Evolutionary conservation across 2,113 vertebrate species (phyloP).

Genomic region (Hemichromis elongatus): DNA sequence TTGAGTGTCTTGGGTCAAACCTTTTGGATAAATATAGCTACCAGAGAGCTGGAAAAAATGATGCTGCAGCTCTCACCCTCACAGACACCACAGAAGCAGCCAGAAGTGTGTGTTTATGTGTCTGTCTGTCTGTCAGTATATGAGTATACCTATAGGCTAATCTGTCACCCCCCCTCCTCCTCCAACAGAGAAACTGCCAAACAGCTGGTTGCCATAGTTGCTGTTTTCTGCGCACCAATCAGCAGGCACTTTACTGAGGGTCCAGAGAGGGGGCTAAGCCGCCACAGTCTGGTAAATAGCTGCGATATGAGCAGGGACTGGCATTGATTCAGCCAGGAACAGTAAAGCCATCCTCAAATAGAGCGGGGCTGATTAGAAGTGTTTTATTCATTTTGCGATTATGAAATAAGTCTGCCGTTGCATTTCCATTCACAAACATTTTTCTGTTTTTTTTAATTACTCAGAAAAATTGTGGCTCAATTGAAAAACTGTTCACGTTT

Average conservation of each 20-base stretch:
- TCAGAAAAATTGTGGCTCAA: background rate
- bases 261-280: background rate
- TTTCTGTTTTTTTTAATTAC: background rate
- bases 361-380: background rate
- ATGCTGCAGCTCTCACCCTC: background rate
- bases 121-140: background rate
- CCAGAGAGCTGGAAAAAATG: background rate
- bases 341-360: conserved; percentile 28
- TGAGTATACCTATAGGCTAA: conserved; percentile 27
- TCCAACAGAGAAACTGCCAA: conserved; percentile 41
- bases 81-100: background rate
- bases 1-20: background rate
- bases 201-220: conserved; percentile 69
- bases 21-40: background rate
- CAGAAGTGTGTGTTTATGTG: background rate
- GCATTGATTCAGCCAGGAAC: conserved; percentile 21
- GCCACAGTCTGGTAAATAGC: conserved; percentile 33
- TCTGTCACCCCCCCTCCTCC: background rate
- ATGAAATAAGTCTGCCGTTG: background rate
- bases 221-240: conserved; percentile 43
- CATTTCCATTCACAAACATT: background rate
- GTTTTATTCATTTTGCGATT: background rate
- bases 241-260: conserved; percentile 20
- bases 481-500: background rate
- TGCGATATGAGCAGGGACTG: conserved; percentile 45